phyloP scores from a whole-genome alignment of 2,888 invertebrate genomes.

The Acleris sparsana region DNA sequence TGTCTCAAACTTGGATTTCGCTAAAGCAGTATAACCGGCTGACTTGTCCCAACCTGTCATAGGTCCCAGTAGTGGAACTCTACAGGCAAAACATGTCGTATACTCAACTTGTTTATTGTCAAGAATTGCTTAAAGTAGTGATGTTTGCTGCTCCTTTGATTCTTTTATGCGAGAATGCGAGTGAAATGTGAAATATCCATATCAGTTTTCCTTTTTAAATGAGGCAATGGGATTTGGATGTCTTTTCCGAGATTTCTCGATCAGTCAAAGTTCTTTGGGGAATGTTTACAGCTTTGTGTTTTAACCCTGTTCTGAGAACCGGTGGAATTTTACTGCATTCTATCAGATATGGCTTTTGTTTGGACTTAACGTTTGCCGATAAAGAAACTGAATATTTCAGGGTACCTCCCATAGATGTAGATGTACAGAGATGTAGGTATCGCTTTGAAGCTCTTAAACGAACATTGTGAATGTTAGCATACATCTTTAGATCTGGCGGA shows the following conservation, averaged over 20 bases:
- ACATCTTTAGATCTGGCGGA: too few species aligned
- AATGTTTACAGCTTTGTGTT: neutral
- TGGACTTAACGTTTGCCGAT: too few species aligned
- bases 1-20: slow-evolving; percentile 44
- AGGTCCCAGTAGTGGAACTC: slow-evolving; percentile 58
- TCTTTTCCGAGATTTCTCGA: neutral
- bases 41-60: slow-evolving; percentile 48
- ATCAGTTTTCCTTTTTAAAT: slow-evolving; percentile 7
- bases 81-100: slow-evolving; percentile 57
- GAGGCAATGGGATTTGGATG: neutral
- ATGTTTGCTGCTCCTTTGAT: slow-evolving; percentile 36
- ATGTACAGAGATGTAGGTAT: too few species aligned
- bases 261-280: neutral
- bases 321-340: too few species aligned
- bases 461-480: too few species aligned
- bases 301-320: neutral
- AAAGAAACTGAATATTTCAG: too few species aligned
- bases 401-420: too few species aligned
- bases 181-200: neutral
- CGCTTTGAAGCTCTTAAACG: too few species aligned
- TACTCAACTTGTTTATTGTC: slow-evolving; percentile 65
- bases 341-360: too few species aligned
- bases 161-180: slow-evolving; percentile 27
- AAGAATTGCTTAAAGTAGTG: slow-evolving; percentile 56
- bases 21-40: slow-evolving; percentile 15